Evolutionary conservation across 2,113 vertebrate species (phyloP).

Genomic region (Isurus oxyrinchus): DNA sequence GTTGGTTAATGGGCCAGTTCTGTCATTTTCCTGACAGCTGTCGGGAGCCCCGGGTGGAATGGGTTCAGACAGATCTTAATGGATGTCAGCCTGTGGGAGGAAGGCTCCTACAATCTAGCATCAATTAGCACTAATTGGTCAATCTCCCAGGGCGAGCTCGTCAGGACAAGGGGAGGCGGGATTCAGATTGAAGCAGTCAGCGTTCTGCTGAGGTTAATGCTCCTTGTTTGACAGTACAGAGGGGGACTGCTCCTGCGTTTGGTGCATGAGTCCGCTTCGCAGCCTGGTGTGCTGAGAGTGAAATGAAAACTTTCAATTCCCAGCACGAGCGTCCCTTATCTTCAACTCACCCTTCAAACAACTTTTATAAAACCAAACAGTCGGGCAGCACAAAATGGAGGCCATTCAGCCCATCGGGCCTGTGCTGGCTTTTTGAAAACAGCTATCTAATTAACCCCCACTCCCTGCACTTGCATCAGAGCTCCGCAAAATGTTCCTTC

Average conservation of each 20-base stretch:
- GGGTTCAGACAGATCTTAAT: background rate
- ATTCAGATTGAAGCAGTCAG: background rate
- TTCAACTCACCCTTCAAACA: background rate
- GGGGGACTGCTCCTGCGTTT: background rate
- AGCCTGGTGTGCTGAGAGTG: background rate
- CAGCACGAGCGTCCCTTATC: background rate
- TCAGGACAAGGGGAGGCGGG: background rate
- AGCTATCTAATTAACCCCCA: background rate
- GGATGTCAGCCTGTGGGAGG: background rate
- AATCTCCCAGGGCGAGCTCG: background rate
- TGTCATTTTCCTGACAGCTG: background rate
- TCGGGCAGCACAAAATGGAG: background rate
- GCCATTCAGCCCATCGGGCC: background rate
- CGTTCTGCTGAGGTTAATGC: background rate
- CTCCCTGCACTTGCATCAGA: background rate
- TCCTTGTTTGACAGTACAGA: background rate
- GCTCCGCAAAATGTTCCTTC: background rate
- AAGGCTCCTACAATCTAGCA: background rate
- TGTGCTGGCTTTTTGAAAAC: background rate
- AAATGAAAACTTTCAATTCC: background rate
- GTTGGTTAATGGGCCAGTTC: background rate
- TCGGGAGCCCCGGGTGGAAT: background rate
- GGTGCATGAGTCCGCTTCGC: background rate
- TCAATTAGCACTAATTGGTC: constrained; percentile 31
- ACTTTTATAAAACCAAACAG: background rate